Conservation (phyloP, 2,888 invertebrate genomes). For the Dichetophora obliterata region DNA sequence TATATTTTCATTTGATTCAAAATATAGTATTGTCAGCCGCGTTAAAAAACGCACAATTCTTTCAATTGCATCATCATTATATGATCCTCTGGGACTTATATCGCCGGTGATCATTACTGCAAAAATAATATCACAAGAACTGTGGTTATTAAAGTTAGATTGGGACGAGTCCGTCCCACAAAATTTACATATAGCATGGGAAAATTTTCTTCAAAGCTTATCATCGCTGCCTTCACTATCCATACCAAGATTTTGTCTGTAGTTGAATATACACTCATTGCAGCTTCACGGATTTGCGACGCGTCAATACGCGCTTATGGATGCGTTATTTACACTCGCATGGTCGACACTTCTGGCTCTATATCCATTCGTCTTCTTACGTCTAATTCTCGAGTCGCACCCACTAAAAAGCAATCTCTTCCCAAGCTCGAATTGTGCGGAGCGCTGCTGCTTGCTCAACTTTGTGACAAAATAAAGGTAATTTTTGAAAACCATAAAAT, state of each 20-base stretch:
- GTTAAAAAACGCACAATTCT: slow-evolving; percentile 13
- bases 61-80: slow-evolving; percentile 23
- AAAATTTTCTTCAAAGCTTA: neutral
- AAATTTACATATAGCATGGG: neutral
- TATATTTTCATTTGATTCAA: slow-evolving; percentile 21
- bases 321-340: neutral
- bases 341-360: neutral
- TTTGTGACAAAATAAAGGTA: too few species aligned
- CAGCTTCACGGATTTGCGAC: neutral
- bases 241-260: neutral
- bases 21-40: neutral
- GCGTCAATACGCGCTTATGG: neutral
- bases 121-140: slow-evolving; percentile 17
- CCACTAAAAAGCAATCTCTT: neutral
- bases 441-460: too few species aligned
- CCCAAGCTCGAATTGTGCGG: neutral
- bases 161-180: neutral
- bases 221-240: neutral
- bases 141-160: neutral
- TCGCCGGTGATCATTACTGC: neutral
- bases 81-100: slow-evolving; percentile 5
- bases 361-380: neutral
- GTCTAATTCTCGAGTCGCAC: neutral
- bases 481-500: too few species aligned
- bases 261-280: neutral